These are phyloP conservation scores for Pseudomyrmex gracilis DNA, from an alignment of 1,140 invertebrate species.

Conservation along the genomic window DNA sequence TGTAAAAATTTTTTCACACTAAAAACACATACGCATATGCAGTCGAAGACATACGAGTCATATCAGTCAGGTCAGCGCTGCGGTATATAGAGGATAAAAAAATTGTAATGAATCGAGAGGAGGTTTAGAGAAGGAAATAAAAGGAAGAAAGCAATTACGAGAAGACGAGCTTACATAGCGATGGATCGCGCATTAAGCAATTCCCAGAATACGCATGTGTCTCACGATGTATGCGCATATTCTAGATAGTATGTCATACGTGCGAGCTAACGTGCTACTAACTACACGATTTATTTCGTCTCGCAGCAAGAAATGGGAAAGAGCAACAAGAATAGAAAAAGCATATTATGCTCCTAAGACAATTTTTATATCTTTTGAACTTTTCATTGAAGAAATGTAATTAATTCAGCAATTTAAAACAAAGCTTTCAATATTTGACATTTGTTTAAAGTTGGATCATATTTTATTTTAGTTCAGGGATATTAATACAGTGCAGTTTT, in stretches of 20 bases:
- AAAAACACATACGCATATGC: neutral
- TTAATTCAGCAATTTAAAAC: too few relatives aligned
- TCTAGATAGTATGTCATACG: slow-evolving; percentile 85
- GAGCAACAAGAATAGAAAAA: slow-evolving; percentile 31
- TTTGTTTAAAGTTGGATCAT: too few relatives aligned
- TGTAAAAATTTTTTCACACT: too few relatives aligned
- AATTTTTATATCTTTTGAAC: neutral
- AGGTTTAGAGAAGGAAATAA: slow-evolving; percentile 66
- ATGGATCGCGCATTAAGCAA: slow-evolving; percentile 79
- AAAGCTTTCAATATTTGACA: too few relatives aligned
- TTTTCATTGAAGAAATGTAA: neutral
- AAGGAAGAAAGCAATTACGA: slow-evolving; percentile 82
- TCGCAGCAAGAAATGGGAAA: slow-evolving; percentile 12
- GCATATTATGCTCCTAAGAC: neutral
- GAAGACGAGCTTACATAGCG: slow-evolving; percentile 81
- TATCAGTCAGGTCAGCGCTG: slow-evolving; percentile 12
- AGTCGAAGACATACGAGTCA: neutral
- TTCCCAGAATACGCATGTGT: slow-evolving; percentile 82
- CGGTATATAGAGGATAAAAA: slow-evolving; percentile 12
- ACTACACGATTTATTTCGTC: slow-evolving; percentile 74
- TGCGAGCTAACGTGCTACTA: slow-evolving; percentile 81
- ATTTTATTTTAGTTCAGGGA: too few relatives aligned
- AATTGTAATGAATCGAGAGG: slow-evolving; percentile 30
- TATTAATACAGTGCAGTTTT: too few relatives aligned
- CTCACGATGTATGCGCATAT: slow-evolving; percentile 84